These are phyloP conservation scores for Kryptolebias marmoratus DNA, from an alignment of 2,113 vertebrate species.

Conservation along the genomic window DNA sequence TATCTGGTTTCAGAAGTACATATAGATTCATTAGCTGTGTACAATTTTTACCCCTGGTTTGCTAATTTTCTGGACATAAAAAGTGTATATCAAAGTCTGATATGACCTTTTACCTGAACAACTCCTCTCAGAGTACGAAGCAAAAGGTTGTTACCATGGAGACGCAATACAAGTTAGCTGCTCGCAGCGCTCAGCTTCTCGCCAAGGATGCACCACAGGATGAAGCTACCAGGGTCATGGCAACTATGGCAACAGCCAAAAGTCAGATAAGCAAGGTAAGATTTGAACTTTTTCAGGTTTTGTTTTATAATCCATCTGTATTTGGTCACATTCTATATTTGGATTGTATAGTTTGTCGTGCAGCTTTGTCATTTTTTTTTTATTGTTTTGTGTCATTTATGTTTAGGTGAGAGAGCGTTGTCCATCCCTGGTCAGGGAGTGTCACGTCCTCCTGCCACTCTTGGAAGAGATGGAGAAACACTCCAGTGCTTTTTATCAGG, in stretches of 20 bases:
- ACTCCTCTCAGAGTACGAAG: constrained; percentile 84
- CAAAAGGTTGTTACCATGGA: constrained; percentile 90
- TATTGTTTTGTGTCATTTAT: not conserved
- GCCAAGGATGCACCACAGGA: constrained; percentile 87
- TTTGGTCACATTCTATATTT: not conserved
- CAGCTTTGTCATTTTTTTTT: not conserved
- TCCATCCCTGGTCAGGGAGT: constrained; percentile 85
- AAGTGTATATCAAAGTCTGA: not conserved
- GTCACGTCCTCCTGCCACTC: constrained; percentile 83
- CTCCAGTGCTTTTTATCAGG: constrained; percentile 89
- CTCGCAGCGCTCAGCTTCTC: constrained; percentile 86
- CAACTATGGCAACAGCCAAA: constrained; percentile 84
- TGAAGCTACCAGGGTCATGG: constrained; percentile 85
- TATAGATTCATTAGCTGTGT: not conserved
- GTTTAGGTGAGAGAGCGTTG: constrained; percentile 88
- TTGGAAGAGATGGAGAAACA: constrained; percentile 94
- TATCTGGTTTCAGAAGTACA: not conserved
- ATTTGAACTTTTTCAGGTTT: not conserved
- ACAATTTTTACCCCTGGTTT: not conserved
- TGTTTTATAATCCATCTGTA: too few species aligned
- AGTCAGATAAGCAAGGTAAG: constrained; percentile 89
- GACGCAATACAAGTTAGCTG: constrained; percentile 87
- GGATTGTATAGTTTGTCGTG: not conserved
- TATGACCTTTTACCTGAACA: constrained; percentile 15
- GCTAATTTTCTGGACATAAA: not conserved